These are phyloP conservation scores for Uropsilus gracilis DNA, from an alignment of 2,113 vertebrate genomes.

Conservation along the genomic window DNA sequence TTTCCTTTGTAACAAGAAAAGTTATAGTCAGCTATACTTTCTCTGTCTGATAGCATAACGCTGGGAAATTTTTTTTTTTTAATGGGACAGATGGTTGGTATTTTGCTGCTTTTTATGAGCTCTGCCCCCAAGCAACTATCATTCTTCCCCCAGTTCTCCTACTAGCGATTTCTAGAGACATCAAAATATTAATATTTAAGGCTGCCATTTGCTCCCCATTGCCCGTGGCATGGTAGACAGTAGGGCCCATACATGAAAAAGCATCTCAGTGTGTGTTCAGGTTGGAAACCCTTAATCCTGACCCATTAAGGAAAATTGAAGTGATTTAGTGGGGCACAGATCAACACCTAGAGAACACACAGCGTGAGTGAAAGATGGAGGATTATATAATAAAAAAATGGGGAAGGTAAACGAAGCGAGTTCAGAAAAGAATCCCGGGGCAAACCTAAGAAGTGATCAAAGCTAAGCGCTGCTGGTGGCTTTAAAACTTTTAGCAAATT, in stretches of 20 bases:
- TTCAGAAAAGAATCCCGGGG: constrained; percentile 73
- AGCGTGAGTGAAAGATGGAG: constrained; percentile 61
- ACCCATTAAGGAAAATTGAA: constrained; percentile 60
- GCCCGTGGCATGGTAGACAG: constrained; percentile 30
- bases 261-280: constrained; percentile 41
- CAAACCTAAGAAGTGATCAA: constrained; percentile 79
- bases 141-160: constrained; percentile 38
- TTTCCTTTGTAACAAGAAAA: not conserved
- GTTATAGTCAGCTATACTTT: not conserved
- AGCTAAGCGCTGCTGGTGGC: constrained; percentile 68
- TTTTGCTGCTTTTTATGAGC: constrained; percentile 39
- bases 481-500: constrained; percentile 80
- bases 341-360: constrained; percentile 70
- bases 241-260: constrained; percentile 16
- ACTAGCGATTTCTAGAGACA: constrained; percentile 46
- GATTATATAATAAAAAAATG: constrained; percentile 70
- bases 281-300: constrained; percentile 64
- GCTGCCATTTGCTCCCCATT: constrained; percentile 31
- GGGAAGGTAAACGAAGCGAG: constrained; percentile 65
- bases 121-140: constrained; percentile 6
- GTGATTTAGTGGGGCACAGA: constrained; percentile 74
- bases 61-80: not conserved
- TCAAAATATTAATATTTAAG: constrained; percentile 49
- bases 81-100: not conserved
- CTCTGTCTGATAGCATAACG: constrained; percentile 49